Evolutionary conservation across 2,797 vertebrate species (phyloP).

Genomic region (Pogonophryne albipinna): DNA sequence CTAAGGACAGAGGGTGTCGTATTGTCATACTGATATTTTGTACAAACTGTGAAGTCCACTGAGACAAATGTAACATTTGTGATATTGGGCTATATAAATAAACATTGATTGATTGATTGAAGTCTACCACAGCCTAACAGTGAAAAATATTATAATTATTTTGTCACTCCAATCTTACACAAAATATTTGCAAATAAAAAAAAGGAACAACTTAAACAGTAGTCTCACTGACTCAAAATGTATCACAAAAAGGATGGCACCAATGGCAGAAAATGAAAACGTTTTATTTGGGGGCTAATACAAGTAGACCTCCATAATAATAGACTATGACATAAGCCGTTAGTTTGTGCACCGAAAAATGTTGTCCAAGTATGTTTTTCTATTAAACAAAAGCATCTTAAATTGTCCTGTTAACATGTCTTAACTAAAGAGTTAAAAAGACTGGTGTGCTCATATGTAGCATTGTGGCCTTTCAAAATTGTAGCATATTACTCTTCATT

Average conservation of each 20-base stretch:
- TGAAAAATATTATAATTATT: conserved; percentile 1
- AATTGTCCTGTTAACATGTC: background rate
- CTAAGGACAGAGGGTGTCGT: too few relatives aligned
- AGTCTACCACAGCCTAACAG: background rate
- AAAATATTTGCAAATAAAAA: background rate
- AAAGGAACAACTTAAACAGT: background rate
- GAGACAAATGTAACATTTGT: too few relatives aligned
- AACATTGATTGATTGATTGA: too few relatives aligned
- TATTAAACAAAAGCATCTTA: background rate
- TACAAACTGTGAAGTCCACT: too few relatives aligned
- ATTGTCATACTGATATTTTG: too few relatives aligned
- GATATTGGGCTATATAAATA: too few relatives aligned
- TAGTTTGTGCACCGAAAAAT: conserved; percentile 9
- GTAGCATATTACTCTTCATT: background rate
- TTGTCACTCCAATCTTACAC: background rate
- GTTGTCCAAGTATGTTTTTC: background rate
- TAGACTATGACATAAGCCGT: background rate
- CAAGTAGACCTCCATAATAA: conserved; percentile 9
- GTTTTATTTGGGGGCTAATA: conserved; percentile 16
- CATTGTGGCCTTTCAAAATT: background rate
- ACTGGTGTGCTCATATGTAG: background rate
- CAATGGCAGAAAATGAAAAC: conserved; percentile 24
- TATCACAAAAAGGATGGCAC: conserved; percentile 16
- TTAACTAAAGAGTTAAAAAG: background rate
- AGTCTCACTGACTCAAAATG: conserved; percentile 18